Percentiles rank a stretch among this genome's conserved stretches.
Conservation (phyloP, 2,888 invertebrate species). For the Troides oblongomaculatus region DNA sequence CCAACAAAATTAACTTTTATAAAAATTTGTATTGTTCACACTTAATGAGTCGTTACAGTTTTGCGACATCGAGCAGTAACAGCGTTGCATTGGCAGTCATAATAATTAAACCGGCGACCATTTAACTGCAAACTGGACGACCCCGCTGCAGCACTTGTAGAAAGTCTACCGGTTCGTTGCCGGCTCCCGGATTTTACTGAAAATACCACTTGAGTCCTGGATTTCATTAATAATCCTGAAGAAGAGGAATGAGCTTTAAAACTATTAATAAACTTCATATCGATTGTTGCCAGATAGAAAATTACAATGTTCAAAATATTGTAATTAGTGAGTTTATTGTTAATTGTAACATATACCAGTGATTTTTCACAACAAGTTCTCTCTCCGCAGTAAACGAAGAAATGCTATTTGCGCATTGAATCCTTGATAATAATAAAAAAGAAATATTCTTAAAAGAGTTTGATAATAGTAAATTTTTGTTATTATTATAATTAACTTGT, state of each 20-base stretch:
- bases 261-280: background rate
- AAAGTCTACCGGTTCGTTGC: conserved; percentile 26
- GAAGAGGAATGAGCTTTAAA: background rate
- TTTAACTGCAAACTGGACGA: conserved; percentile 19
- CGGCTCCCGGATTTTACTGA: conserved; percentile 19
- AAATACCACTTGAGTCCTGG: background rate
- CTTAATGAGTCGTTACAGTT: conserved; percentile 17
- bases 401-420: too few relatives aligned
- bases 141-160: conserved; percentile 22
- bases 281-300: background rate
- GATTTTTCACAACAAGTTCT: too few relatives aligned
- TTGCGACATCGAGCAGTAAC: conserved; percentile 21
- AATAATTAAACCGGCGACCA: conserved; percentile 22
- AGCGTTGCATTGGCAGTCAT: conserved; percentile 17
- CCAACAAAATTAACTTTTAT: background rate
- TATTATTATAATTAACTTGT: too few relatives aligned
- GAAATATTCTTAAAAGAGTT: too few relatives aligned
- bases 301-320: too few relatives aligned
- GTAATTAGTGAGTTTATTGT: too few relatives aligned
- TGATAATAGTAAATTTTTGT: too few relatives aligned
- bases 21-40: background rate
- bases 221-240: background rate
- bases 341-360: too few relatives aligned
- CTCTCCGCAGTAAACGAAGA: too few relatives aligned
- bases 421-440: too few relatives aligned